Evolutionary conservation across 2,888 invertebrate genomes (phyloP).

Genomic region (Leptura quadrifasciata): DNA sequence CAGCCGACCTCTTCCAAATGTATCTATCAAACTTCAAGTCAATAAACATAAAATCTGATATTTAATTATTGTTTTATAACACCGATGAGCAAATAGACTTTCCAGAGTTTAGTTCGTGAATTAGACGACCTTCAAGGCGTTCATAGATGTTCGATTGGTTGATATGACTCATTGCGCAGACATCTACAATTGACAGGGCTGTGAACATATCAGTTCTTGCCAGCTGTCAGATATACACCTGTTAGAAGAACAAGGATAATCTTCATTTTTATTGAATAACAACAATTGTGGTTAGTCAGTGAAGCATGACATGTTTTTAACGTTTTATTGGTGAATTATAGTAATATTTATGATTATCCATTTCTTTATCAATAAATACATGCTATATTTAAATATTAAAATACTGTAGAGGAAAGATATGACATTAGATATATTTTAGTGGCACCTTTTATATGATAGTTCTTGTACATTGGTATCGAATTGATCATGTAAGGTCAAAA

Average conservation of each 20-base stretch:
- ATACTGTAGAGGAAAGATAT: not conserved
- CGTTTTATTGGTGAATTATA: not conserved
- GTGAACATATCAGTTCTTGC: slow-evolving; percentile 32
- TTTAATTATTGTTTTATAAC: slow-evolving; percentile 18
- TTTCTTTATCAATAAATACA: not conserved
- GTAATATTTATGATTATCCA: not conserved
- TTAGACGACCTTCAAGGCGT: slow-evolving; percentile 23
- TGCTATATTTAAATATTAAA: not conserved
- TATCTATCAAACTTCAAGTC: not conserved
- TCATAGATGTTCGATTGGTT: slow-evolving; percentile 18
- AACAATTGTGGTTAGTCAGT: not conserved
- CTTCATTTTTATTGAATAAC: not conserved
- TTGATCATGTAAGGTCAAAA: no score
- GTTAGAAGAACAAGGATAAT: slow-evolving; percentile 8
- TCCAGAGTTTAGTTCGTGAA: slow-evolving; percentile 31
- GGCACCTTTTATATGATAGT: no score
- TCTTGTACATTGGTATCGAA: no score
- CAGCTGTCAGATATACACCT: slow-evolving; percentile 1
- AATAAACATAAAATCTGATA: not conserved
- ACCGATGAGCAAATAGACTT: slow-evolving; percentile 29
- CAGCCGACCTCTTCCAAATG: not conserved
- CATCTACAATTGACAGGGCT: slow-evolving; percentile 18
- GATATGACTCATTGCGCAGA: slow-evolving; percentile 22
- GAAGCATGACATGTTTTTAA: not conserved
- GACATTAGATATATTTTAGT: no score